phyloP scores from a whole-genome alignment of 2,797 vertebrate genomes.

The Artibeus jamaicensis region DNA sequence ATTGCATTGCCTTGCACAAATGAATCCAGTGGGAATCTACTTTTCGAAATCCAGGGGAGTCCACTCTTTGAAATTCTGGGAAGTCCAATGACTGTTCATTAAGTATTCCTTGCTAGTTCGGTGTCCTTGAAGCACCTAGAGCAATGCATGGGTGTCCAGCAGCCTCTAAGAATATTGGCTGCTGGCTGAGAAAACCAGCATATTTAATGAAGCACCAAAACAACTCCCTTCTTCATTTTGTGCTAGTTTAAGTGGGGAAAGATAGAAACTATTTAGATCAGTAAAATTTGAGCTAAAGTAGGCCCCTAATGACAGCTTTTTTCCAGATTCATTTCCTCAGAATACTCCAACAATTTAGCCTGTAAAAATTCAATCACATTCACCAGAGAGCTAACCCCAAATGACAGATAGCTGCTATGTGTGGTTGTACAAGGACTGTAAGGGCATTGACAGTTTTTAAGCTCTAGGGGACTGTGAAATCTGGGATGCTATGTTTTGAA shows the following conservation, averaged over 20 bases:
- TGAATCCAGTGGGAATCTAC: background rate
- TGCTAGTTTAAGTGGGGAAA: background rate
- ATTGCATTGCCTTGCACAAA: background rate
- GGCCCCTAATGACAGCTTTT: background rate
- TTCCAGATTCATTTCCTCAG: background rate
- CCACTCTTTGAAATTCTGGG: background rate
- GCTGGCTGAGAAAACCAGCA: background rate
- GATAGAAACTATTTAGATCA: background rate
- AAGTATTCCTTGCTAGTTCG: background rate
- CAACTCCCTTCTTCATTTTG: background rate
- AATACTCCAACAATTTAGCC: background rate
- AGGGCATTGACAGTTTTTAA: constrained; percentile 31
- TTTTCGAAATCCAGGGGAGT: background rate
- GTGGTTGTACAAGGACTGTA: background rate
- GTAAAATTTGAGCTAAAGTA: background rate
- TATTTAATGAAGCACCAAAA: background rate
- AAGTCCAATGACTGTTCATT: background rate
- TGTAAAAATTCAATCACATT: background rate
- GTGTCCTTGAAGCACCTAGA: background rate
- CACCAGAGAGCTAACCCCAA: constrained; percentile 1
- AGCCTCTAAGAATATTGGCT: background rate
- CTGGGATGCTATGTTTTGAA: constrained; percentile 7
- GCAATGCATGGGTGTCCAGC: background rate
- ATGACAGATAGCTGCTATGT: background rate
- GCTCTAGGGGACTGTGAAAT: constrained; percentile 24